Evolutionary conservation across 2,888 invertebrate genomes (phyloP).

Genomic region (Patella pellucida): DNA sequence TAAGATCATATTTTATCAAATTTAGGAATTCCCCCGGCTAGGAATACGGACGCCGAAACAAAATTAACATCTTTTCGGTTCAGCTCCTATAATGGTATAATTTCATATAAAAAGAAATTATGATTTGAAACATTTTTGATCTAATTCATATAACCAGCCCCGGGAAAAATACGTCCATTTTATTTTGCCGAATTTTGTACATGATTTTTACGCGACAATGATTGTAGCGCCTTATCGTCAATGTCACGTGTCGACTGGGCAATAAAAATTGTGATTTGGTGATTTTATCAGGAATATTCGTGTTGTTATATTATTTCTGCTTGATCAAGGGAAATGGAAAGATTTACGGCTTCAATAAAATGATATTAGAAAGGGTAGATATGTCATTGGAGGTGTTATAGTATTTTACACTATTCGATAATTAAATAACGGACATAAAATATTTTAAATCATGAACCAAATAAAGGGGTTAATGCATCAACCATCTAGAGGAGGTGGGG

Average conservation of each 20-base stretch:
- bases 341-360: conserved; percentile 5
- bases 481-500: no score
- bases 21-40: background rate
- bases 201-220: no score
- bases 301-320: background rate
- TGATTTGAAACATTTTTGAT: background rate
- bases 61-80: conserved; percentile 4
- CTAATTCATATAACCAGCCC: background rate
- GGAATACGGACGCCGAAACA: background rate
- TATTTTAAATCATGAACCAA: no score
- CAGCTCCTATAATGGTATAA: conserved; percentile 1
- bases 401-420: background rate
- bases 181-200: no score
- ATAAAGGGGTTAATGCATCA: no score
- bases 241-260: background rate
- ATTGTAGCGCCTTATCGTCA: background rate
- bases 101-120: background rate
- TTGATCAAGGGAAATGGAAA: background rate
- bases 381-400: background rate
- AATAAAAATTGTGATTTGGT: background rate
- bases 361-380: background rate
- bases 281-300: background rate
- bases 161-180: no score
- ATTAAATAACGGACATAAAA: no score
- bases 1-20: background rate